Evolutionary conservation across 2,113 vertebrate genomes (phyloP).

Genomic region (Anseranas semipalmata): DNA sequence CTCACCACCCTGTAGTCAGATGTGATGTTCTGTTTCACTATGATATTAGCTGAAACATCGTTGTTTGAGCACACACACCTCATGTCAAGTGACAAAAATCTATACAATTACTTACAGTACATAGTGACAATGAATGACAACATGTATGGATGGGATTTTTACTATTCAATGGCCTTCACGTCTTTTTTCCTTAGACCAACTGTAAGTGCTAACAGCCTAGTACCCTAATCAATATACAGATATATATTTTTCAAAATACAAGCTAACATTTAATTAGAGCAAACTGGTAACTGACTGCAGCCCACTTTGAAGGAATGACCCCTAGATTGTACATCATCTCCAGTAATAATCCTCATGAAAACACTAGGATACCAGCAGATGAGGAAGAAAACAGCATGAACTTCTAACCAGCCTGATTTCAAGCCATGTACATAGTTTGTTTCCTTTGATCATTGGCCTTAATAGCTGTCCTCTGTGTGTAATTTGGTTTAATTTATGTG

Average conservation of each 20-base stretch:
- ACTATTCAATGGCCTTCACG: neutral
- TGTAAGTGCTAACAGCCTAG: neutral
- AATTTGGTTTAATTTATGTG: conserved; percentile 70
- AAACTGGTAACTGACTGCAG: neutral
- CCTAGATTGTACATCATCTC: conserved; percentile 1
- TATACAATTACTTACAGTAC: neutral
- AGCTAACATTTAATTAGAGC: conserved; percentile 39
- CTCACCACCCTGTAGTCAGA: neutral
- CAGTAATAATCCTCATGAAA: conserved; percentile 33
- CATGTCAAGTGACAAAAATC: neutral
- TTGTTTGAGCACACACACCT: neutral
- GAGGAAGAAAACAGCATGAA: conserved; percentile 19
- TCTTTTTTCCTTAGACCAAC: neutral
- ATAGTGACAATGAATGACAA: neutral
- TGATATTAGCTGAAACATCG: neutral
- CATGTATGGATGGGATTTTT: neutral
- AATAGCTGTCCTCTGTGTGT: conserved; percentile 58
- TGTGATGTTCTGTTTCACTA: neutral
- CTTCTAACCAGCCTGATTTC: conserved; percentile 25
- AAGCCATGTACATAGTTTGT: conserved; percentile 34
- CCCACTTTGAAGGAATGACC: conserved; percentile 22
- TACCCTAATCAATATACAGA: neutral
- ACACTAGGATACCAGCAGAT: conserved; percentile 39
- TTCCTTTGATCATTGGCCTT: conserved; percentile 62
- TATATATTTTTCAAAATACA: neutral